A percentile compares a stretch with the other conserved stretches of the same genome.
phyloP scores from a whole-genome alignment of 2,797 vertebrate genomes.

The Eulemur albifrons region DNA sequence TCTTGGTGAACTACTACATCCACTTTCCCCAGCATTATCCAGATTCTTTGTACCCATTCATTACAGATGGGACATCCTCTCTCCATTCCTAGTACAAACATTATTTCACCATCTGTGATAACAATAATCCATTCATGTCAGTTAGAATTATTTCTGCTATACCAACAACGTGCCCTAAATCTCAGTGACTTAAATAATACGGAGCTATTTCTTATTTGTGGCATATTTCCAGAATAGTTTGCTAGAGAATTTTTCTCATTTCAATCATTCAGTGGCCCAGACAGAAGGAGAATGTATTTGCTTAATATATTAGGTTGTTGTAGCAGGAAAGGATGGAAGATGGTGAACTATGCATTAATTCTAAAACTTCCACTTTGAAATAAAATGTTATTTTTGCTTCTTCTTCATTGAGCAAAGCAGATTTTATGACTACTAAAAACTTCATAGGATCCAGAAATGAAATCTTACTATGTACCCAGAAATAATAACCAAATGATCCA shows the following conservation, averaged over 20 bases:
- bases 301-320: not conserved
- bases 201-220: not conserved
- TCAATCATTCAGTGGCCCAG: not conserved
- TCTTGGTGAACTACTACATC: not conserved
- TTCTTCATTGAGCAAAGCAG: not conserved
- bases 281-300: not conserved
- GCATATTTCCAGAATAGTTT: not conserved
- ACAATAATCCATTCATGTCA: not conserved
- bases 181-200: not conserved
- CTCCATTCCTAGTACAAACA: not conserved
- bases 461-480: not conserved
- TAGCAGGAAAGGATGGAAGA: not conserved
- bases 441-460: not conserved
- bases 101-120: not conserved
- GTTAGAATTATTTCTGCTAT: not conserved
- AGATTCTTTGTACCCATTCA: not conserved
- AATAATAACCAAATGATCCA: not conserved
- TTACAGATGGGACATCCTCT: not conserved
- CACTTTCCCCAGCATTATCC: too few species aligned
- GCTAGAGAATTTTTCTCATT: not conserved
- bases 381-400: not conserved
- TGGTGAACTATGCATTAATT: not conserved
- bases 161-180: not conserved
- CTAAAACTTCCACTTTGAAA: not conserved
- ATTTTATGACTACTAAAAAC: not conserved